Evolutionary conservation across 2,888 invertebrate species (phyloP).

Genomic region (Metellina segmentata): DNA sequence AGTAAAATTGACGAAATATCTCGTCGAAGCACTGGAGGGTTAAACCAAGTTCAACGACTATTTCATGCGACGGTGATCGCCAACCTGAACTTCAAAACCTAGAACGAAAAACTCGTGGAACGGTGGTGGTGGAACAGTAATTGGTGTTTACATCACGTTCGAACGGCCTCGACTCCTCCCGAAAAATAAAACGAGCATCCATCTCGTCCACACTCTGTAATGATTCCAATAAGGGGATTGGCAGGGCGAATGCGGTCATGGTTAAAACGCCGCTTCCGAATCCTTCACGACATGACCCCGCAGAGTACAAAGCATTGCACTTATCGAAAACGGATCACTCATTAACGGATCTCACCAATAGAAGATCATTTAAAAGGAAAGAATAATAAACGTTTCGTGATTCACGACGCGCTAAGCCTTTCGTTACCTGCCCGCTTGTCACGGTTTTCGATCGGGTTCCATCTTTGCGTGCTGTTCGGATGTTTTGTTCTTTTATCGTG

Average conservation of each 20-base stretch:
- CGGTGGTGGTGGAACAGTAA: no score
- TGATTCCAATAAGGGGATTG: conserved; percentile 17
- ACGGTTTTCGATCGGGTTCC: conserved; percentile 54
- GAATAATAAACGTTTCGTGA: conserved; percentile 45
- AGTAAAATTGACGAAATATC: no score
- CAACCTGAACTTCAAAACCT: no score
- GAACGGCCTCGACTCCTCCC: background rate
- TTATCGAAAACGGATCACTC: conserved; percentile 73
- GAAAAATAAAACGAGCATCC: background rate
- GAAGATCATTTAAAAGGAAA: background rate
- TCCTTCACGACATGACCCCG: conserved; percentile 70
- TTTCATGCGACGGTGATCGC: no score
- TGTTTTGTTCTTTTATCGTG: conserved; percentile 26
- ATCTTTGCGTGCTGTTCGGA: conserved; percentile 11
- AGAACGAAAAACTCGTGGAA: no score
- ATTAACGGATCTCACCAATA: conserved; percentile 48
- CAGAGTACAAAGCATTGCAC: conserved; percentile 48
- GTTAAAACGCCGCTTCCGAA: conserved; percentile 53
- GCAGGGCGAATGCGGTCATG: conserved; percentile 57
- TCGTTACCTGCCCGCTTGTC: conserved; percentile 39
- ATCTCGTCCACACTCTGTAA: background rate
- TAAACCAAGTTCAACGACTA: no score
- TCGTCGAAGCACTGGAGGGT: no score
- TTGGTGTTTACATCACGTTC: background rate
- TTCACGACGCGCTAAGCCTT: conserved; percentile 51